A percentile compares a stretch with the other conserved stretches of the same genome.
phyloP scores from a whole-genome alignment of 2,888 invertebrate genomes.

The Diaprepes abbreviatus region DNA sequence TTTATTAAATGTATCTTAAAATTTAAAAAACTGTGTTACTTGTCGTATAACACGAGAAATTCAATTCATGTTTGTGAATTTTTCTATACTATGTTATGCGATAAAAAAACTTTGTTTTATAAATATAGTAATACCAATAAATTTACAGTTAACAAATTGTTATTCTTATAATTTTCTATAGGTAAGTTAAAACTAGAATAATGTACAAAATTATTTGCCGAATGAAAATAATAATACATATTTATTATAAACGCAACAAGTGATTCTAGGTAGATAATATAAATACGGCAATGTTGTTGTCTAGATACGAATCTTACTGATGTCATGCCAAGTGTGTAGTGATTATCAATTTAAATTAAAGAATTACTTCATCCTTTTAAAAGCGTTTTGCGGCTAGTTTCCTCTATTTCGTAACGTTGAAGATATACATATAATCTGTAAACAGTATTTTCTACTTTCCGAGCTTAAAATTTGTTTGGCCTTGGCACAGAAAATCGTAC shows the following conservation, averaged over 20 bases:
- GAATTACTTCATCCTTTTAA: constrained; percentile 26
- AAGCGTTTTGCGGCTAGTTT: not conserved
- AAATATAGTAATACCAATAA: too few relatives aligned
- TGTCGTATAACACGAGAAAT: too few relatives aligned
- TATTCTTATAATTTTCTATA: too few relatives aligned
- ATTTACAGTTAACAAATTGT: too few relatives aligned
- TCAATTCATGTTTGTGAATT: too few relatives aligned
- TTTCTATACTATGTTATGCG: too few relatives aligned
- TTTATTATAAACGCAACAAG: not conserved
- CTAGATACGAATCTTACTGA: constrained; percentile 26
- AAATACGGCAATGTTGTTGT: constrained; percentile 20
- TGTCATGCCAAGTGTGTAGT: constrained; percentile 20
- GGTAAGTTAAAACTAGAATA: not conserved
- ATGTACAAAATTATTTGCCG: not conserved
- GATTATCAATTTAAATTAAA: constrained; percentile 32
- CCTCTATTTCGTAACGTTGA: constrained; percentile 8
- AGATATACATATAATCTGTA: not conserved
- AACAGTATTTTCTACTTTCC: constrained; percentile 14
- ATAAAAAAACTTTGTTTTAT: too few relatives aligned
- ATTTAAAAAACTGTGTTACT: too few relatives aligned
- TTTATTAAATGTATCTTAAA: too few relatives aligned
- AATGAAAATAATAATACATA: not conserved
- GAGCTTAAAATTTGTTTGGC: constrained; percentile 3
- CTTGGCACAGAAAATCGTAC: constrained; percentile 12
- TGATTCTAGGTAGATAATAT: constrained; percentile 5